Evolutionary conservation across 2,888 invertebrate genomes (phyloP), one percentile per base, ranked within the genome.

Genomic region (Mesodorylaimus sp.): DNA sequence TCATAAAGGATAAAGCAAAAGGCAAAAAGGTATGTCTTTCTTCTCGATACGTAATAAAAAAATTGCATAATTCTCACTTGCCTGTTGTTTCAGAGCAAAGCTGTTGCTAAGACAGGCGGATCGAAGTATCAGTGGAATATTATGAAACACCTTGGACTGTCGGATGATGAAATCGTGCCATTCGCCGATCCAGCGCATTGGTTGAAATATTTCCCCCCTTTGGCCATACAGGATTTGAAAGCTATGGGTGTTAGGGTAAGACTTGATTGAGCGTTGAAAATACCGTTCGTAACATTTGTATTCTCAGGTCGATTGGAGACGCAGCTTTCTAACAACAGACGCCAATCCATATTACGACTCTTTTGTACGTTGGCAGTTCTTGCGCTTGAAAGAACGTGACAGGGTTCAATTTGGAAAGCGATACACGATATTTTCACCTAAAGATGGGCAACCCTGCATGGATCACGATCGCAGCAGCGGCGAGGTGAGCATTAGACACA

Each of bases 101-200:
- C 84, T 2, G 78, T 80, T 1, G 93, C 97, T 0, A 97, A 97
- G 73, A 73, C 83, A 1, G 88, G 83, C 1, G 66, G 74, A 2
- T 79, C 81, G 1, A 93, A 89, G 68, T 97, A 82, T 68, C 97
- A 97, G 64, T 97, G 95, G 95, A 83, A 95, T 70, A 97, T 99
- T 49, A 97, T 97, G 97, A 76, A 81, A 65, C 82, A 84, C 62
- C 73, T 97, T 51, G 93, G 89, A 0, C 72, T 99, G 45, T 66
- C 74, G 2, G 83, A 95, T 64, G 81, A 83, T n/a, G 89, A 95
- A 64, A 95, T 99, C 38, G 77, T 77, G 53, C 75, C 81, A 57
- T 99, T 97, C 75, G 82, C 91, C 21, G 79, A 93, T 70, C 79
- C 84, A 2, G 72, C 76, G 49, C 77, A 91, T 68, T 97, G 97